Evolutionary conservation across 2,113 vertebrate species (phyloP), one percentile per base, ranked within the genome.

Genomic region (Myotis lucifugus): DNA sequence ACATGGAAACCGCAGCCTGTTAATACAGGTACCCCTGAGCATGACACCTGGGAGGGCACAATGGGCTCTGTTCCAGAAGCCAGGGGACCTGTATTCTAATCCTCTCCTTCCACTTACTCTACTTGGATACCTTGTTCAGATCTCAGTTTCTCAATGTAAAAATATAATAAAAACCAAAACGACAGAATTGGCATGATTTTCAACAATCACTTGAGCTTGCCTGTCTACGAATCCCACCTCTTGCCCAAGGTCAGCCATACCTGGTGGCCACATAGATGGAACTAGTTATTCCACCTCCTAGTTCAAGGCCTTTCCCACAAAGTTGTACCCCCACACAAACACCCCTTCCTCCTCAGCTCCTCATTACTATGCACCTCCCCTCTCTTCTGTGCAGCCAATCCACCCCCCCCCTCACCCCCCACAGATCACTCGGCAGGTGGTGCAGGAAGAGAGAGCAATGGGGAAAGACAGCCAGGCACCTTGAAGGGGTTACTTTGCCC

Each of bases 401-500:
- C 93, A 78, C 52, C 14, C 48, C 17, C 17, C 76, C 85, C 67
- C 37, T 61, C 23, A 69, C n/a, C 78, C 89, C 94, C 88, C 2
- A 69, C 90, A 40, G 64, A 2, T 64, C 12, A 0, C 3, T 12
- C 82, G 0, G 91, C 94, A 94, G 94, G 97, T 94, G 92, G 91
- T 64, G 19, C 86, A 94, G 90, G 64, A 56, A 92, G 84, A 96
- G 94, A 95, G 6, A 90, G 92, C 91, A 72, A 92, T 88, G 78
- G 89, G 94, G 82, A 91, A 93, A 97, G 93, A 95, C 91, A 96
- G 77, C 27, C 59, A 34, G 95, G 92, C 88, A 90, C 92, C 84
- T 21, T 73, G 96, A 95, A 97, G 93, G 96, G 91, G 89, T 96
- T 98, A 96, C 98, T 97, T 97, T 98, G 98, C 98, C 98, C 32